A percentile compares a stretch with the other conserved stretches of the same genome.
These are phyloP conservation scores for Florisuga fusca DNA, from an alignment of 2,797 vertebrate genomes.

Conservation along the genomic window DNA sequence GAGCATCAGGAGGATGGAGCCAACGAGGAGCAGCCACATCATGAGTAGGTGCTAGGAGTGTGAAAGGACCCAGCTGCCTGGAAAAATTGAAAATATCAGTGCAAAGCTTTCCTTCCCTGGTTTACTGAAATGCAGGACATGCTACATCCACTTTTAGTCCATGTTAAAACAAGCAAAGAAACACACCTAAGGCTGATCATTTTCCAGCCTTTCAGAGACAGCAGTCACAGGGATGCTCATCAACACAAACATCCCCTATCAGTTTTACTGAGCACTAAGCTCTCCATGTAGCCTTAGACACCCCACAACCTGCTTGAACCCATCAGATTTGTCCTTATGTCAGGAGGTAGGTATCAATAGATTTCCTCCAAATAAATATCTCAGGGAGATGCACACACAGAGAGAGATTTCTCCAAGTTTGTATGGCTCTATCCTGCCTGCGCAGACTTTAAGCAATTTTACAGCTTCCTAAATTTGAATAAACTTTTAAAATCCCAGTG, in stretches of 20 bases:
- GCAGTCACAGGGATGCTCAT: neutral
- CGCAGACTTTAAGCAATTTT: neutral
- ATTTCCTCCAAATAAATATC: neutral
- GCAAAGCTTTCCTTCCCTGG: neutral
- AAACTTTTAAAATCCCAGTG: neutral
- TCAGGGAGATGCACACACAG: neutral
- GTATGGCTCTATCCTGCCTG: neutral
- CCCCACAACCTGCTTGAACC: neutral
- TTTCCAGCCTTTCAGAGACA: neutral
- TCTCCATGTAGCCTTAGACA: neutral
- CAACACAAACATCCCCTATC: neutral
- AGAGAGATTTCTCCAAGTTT: neutral
- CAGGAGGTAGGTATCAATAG: neutral
- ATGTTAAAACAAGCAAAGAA: neutral
- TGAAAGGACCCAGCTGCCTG: neutral
- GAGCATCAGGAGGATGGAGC: no score
- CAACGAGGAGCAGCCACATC: no score
- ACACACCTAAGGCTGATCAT: neutral
- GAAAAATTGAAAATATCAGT: neutral
- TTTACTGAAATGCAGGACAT: neutral
- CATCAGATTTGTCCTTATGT: neutral
- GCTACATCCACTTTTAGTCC: neutral
- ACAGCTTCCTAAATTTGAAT: neutral
- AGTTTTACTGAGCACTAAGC: neutral
- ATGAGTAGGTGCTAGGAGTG: neutral